Evolutionary conservation across 2,797 vertebrate genomes (phyloP).

Genomic region (Taeniopygia guttata): DNA sequence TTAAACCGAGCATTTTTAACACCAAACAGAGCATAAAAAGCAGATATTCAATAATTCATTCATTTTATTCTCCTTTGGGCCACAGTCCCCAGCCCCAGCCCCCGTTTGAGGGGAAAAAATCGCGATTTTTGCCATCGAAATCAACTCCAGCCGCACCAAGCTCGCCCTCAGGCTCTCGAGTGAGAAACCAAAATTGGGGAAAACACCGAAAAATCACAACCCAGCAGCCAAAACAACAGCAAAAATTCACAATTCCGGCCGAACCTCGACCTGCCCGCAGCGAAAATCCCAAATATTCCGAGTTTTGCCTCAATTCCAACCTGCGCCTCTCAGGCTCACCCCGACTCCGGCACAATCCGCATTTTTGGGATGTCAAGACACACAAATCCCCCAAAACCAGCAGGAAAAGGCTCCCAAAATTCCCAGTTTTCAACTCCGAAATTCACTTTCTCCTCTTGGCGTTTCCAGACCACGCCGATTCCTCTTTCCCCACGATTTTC

Average conservation of each 20-base stretch:
- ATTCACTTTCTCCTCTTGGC: neutral
- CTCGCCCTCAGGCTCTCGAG: neutral
- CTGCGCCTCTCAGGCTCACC: neutral
- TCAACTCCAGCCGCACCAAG: rapidly evolving
- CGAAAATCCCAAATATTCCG: neutral
- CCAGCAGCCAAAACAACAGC: rapidly evolving
- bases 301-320: neutral
- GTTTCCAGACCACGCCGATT: rapidly evolving
- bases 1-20: neutral
- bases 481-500: neutral
- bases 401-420: rapidly evolving
- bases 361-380: rapidly evolving
- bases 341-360: rapidly evolving
- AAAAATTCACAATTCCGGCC: rapidly evolving
- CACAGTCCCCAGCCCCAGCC: neutral
- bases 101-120: rapidly evolving
- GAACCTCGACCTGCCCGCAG: neutral
- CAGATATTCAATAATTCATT: neutral
- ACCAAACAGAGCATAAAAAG: neutral
- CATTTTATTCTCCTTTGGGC: neutral
- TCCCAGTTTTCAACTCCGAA: neutral
- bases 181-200: neutral
- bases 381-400: rapidly evolving
- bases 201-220: neutral
- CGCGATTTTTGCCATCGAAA: neutral